Percentiles rank a stretch among this genome's conserved stretches.
Conservation (phyloP, 2,888 invertebrate species). For the Tachina grossa region DNA sequence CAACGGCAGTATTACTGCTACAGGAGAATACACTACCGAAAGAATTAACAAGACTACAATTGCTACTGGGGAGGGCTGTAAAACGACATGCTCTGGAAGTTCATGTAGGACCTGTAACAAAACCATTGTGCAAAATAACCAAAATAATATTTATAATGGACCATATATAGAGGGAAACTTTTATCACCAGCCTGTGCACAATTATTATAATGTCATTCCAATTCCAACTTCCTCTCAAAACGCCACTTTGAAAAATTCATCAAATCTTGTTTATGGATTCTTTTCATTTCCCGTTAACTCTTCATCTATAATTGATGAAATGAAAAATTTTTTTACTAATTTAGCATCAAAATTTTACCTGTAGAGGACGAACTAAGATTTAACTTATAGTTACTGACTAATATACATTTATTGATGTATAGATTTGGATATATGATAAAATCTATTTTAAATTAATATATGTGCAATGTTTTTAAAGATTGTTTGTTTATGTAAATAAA, state of each 20-base stretch:
- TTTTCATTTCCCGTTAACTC: neutral
- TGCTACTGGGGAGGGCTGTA: neutral
- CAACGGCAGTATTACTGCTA: neutral
- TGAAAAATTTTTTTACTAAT: slow-evolving; percentile 14
- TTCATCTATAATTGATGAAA: neutral
- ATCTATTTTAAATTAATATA: too few species aligned
- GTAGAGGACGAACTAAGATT: neutral
- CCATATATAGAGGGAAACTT: slow-evolving; percentile 46
- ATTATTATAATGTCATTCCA: slow-evolving; percentile 38
- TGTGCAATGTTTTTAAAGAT: too few species aligned
- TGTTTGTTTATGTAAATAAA: too few species aligned
- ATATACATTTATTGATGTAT: too few species aligned
- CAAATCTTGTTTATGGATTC: neutral
- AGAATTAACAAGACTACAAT: neutral
- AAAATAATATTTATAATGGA: slow-evolving; percentile 46
- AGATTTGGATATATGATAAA: too few species aligned
- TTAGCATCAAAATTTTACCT: neutral
- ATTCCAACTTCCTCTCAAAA: slow-evolving; percentile 8
- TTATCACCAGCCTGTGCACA: slow-evolving; percentile 35
- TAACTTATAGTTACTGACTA: neutral
- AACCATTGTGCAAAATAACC: slow-evolving; percentile 1
- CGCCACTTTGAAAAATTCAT: neutral
- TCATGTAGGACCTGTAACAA: neutral
- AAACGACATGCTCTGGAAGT: neutral
- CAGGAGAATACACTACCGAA: neutral